Conservation (phyloP, 92 coral and sea anemone species). For the Umimayanthus kanabou region DNA sequence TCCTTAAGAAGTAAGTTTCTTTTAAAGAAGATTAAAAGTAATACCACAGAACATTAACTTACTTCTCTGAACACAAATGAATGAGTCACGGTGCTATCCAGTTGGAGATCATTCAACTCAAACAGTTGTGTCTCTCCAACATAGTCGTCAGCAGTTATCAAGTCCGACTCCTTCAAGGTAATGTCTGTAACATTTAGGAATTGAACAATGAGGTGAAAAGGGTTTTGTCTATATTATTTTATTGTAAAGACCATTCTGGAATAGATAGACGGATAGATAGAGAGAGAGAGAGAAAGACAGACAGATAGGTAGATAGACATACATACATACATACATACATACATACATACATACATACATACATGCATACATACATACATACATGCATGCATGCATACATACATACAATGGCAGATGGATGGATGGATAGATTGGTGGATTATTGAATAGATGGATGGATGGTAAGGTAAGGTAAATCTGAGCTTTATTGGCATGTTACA, state of each 20-base stretch:
- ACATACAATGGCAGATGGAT: too few species aligned
- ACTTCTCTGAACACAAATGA: slow-evolving; percentile 69
- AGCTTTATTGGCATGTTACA: too few species aligned
- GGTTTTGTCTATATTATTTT: too few species aligned
- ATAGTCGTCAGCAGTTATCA: slow-evolving; percentile 48
- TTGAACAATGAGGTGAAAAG: not conserved
- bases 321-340: too few species aligned
- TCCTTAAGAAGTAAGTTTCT: not conserved
- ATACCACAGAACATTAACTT: not conserved
- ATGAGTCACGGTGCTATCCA: slow-evolving; percentile 25
- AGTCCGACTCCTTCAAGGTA: slow-evolving; percentile 65
- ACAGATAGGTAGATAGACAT: too few species aligned
- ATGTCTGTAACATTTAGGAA: slow-evolving; percentile 46
- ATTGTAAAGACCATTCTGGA: not conserved
- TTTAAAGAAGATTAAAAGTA: not conserved
- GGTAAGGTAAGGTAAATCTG: too few species aligned
- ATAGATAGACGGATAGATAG: not conserved
- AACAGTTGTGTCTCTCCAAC: slow-evolving; percentile 61
- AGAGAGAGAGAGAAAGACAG: too few species aligned
- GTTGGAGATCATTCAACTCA: slow-evolving; percentile 54
- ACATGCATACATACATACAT: too few species aligned
- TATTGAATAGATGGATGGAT: too few species aligned
- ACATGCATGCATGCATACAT: too few species aligned
- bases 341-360: too few species aligned
- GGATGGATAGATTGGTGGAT: too few species aligned